Evolutionary conservation across 2,797 vertebrate genomes (phyloP), one percentile per base, ranked within the genome.

Genomic region (Tragelaphus eurycerus): DNA sequence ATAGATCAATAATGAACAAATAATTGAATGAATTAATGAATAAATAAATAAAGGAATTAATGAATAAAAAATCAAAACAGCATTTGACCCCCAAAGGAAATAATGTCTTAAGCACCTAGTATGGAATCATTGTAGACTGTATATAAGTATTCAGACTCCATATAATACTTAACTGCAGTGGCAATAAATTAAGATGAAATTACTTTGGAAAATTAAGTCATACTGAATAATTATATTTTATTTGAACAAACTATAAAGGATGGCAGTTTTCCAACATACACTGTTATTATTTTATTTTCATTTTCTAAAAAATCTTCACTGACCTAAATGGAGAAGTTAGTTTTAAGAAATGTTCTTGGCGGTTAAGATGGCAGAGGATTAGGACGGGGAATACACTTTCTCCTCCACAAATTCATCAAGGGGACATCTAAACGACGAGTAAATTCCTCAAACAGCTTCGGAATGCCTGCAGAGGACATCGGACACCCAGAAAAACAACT

Each of bases 191-290:
- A 10, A 86, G n/a, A 86, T n/a, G 17, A 67, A 91, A 90, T 86
- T 78, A 85, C 27, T 17, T 55, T 89, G 9, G 16, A 83, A 97
- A 97, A 43, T 62, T 94, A 89, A 94, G 12, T 81, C 46, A 74
- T 55, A 43, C n/a, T 95, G 43, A 93, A 90, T 84, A 90, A 67
- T 48, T 86, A n/a, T 43, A 86, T 60, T 93, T 91, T 91, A 88
- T 71, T 84, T 90, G 62, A 93, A 84, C 11, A 88, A 84, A 12
- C 15, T 31, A 3, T 10, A 90, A 95, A 88, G 1, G 50, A 71
- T 83, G 10, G 2, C 6, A 52, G 25, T 1, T 83, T 89, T 25
- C 15, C 13, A 96, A 82, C 60, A 96, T 52, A 87, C 48, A n/a
- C 17, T 89, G 34, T 86, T 90, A 82, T 1, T 57, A 46, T 64